phyloP scores from a whole-genome alignment of 2,888 invertebrate species.

The Agapetus fuscipes region DNA sequence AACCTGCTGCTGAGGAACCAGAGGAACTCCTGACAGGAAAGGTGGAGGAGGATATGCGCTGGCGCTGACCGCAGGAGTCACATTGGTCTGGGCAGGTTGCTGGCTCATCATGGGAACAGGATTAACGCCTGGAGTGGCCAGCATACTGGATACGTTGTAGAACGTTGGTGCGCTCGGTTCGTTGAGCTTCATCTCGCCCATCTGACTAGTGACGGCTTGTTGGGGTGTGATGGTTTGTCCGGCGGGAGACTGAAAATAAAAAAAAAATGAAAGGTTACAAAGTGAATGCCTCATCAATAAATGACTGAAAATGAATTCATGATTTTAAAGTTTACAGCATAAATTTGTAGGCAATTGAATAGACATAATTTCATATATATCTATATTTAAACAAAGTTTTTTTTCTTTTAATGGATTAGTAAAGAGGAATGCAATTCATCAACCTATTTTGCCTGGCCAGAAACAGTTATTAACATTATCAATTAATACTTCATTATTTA shows the following conservation, averaged over 20 bases:
- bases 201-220: slow-evolving; percentile 7
- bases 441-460: too few species aligned
- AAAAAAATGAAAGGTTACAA: too few species aligned
- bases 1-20: slow-evolving; percentile 28
- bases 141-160: slow-evolving; percentile 5
- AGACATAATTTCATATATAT: too few species aligned
- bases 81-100: slow-evolving; percentile 24
- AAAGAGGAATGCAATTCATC: too few species aligned
- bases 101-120: neutral
- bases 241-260: slow-evolving; percentile 17
- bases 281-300: too few species aligned
- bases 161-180: slow-evolving; percentile 8
- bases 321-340: too few species aligned
- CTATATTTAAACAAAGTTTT: too few species aligned
- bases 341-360: too few species aligned
- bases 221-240: slow-evolving; percentile 6
- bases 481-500: too few species aligned
- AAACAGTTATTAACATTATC: too few species aligned
- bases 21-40: slow-evolving; percentile 43
- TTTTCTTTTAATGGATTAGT: too few species aligned
- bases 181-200: slow-evolving; percentile 7
- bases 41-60: slow-evolving; percentile 32
- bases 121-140: neutral
- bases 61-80: slow-evolving; percentile 28
- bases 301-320: too few species aligned